A percentile compares a stretch with the other conserved stretches of the same genome.
phyloP scores from a whole-genome alignment of 2,888 invertebrate genomes.

The Oscheius sp. region DNA sequence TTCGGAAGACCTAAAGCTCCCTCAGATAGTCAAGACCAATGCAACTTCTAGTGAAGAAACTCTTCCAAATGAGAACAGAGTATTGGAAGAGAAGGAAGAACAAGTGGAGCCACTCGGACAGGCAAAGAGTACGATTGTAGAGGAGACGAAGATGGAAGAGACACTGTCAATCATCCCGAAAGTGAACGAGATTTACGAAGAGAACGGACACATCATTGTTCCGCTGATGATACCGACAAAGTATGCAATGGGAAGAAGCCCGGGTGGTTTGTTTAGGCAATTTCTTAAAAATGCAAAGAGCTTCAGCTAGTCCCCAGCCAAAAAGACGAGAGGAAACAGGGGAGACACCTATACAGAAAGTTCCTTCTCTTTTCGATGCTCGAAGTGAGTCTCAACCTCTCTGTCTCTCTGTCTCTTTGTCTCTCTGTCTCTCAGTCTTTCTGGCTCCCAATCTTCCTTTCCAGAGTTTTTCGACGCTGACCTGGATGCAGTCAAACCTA shows the following conservation, averaged over 20 bases:
- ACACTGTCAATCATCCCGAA: background rate
- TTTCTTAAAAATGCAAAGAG: background rate
- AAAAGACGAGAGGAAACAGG: too few relatives aligned
- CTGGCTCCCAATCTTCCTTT: background rate
- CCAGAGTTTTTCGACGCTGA: constrained; percentile 10
- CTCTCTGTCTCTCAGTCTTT: background rate
- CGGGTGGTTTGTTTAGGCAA: too few relatives aligned
- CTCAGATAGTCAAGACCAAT: constrained; percentile 1
- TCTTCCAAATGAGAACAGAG: background rate
- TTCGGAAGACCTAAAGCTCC: background rate
- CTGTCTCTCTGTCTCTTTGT: background rate
- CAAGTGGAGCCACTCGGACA: background rate
- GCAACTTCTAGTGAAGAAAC: background rate
- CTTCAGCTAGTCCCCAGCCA: background rate
- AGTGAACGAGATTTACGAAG: background rate
- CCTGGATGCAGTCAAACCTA: background rate
- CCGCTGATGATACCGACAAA: constrained; percentile 1
- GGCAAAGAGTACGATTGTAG: background rate
- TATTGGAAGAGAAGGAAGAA: background rate
- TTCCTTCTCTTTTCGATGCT: background rate
- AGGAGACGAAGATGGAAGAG: background rate
- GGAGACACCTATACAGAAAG: background rate
- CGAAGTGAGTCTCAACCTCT: background rate
- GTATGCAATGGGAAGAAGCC: background rate
- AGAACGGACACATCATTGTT: background rate